Conservation (phyloP, 2,888 invertebrate genomes). For the Metellina segmentata region DNA sequence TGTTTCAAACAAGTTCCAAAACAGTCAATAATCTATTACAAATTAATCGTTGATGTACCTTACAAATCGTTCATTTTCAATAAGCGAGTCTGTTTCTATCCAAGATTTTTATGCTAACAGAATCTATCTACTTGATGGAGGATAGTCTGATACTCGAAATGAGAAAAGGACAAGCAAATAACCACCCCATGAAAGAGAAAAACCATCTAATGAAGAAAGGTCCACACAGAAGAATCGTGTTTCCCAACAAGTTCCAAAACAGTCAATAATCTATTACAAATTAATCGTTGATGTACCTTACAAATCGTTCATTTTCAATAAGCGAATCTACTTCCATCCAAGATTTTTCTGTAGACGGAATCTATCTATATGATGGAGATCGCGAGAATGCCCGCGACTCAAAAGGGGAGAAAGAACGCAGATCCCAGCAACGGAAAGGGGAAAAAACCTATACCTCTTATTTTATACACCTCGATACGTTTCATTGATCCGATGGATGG, state of each 20-base stretch:
- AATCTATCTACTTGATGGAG: background rate
- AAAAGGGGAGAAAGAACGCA: background rate
- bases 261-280: no score
- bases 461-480: conserved; percentile 49
- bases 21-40: no score
- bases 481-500: conserved; percentile 29
- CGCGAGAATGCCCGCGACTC: background rate
- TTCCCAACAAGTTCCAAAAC: no score
- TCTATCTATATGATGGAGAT: background rate
- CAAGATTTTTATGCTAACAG: background rate
- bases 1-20: no score
- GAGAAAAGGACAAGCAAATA: background rate
- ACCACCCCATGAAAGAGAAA: no score
- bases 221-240: no score
- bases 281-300: no score
- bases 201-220: no score
- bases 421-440: background rate
- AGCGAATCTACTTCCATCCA: background rate
- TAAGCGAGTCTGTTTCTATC: background rate
- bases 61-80: background rate
- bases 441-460: conserved; percentile 27
- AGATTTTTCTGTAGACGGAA: background rate
- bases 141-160: background rate
- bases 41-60: no score
- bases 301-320: background rate